Conservation (phyloP, 2,797 vertebrate genomes). For the Myotis myotis region DNA sequence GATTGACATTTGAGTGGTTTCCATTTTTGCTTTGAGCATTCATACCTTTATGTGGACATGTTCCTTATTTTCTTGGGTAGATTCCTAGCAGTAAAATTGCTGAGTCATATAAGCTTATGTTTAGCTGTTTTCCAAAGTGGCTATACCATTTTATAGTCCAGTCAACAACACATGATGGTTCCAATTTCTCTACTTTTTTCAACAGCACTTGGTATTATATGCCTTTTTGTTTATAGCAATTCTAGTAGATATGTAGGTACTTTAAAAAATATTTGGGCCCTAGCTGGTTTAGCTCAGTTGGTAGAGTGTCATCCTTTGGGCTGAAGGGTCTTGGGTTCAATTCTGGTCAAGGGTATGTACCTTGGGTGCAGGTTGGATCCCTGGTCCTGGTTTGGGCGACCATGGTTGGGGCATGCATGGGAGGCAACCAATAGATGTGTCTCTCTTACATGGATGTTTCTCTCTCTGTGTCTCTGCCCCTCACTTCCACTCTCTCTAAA, state of each 20-base stretch:
- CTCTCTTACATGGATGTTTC: too few relatives aligned
- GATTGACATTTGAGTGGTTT: background rate
- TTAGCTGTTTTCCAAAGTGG: background rate
- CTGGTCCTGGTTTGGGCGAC: fast-evolving
- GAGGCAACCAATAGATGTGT: too few relatives aligned
- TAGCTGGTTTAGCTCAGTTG: too few relatives aligned
- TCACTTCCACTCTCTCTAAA: too few relatives aligned
- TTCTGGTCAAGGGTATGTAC: too few relatives aligned
- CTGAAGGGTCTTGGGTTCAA: too few relatives aligned
- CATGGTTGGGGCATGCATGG: too few relatives aligned
- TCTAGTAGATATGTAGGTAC: background rate
- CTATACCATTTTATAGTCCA: background rate
- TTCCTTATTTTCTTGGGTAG: background rate
- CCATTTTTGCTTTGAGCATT: background rate
- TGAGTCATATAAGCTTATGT: background rate
- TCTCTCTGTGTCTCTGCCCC: too few relatives aligned
- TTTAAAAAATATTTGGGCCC: background rate
- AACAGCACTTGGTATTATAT: background rate
- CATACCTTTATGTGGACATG: background rate
- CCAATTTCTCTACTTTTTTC: background rate
- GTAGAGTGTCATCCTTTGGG: too few relatives aligned
- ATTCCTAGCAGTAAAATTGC: background rate
- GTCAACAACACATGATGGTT: background rate
- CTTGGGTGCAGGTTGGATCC: too few relatives aligned
- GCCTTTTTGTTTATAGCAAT: background rate